phyloP scores from a whole-genome alignment of 2,797 vertebrate species.

The Myioborus miniatus region DNA sequence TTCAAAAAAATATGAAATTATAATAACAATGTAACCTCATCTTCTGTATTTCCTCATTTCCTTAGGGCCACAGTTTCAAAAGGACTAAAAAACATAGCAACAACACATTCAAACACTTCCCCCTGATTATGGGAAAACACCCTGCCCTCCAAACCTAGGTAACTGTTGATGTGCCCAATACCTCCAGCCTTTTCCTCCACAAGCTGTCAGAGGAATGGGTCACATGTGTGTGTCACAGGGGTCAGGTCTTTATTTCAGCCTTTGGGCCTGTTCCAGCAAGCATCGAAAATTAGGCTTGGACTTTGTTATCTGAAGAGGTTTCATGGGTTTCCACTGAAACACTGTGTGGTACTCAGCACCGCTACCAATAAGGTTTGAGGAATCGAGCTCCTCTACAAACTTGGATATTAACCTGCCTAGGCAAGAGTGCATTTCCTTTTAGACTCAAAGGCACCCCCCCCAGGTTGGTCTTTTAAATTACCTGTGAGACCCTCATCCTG shows the following conservation, averaged over 20 bases:
- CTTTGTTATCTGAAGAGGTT: background rate
- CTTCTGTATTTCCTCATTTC: slow-evolving; percentile 58
- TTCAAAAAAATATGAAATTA: slow-evolving; percentile 53
- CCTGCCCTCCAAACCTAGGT: slow-evolving; percentile 13
- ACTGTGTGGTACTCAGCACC: background rate
- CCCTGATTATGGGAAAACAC: slow-evolving; percentile 47
- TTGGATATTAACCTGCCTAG: background rate
- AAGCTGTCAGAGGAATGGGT: background rate
- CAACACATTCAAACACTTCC: slow-evolving; percentile 61
- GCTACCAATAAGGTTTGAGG: background rate
- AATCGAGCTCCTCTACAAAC: background rate
- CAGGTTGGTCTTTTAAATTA: background rate
- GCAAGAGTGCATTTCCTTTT: background rate
- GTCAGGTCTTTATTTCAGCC: background rate
- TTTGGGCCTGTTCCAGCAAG: background rate
- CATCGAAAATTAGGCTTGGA: background rate
- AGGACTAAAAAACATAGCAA: slow-evolving; percentile 52
- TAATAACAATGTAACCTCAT: slow-evolving; percentile 58
- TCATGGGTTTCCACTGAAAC: background rate
- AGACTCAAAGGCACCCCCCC: background rate
- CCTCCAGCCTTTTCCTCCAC: background rate
- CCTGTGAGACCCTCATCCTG: background rate
- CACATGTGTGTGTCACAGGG: background rate
- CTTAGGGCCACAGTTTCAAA: slow-evolving; percentile 55
- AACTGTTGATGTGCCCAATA: background rate